These are phyloP conservation scores for Sussaba pulchella DNA, from an alignment of 2,888 invertebrate species.

Conservation along the genomic window DNA sequence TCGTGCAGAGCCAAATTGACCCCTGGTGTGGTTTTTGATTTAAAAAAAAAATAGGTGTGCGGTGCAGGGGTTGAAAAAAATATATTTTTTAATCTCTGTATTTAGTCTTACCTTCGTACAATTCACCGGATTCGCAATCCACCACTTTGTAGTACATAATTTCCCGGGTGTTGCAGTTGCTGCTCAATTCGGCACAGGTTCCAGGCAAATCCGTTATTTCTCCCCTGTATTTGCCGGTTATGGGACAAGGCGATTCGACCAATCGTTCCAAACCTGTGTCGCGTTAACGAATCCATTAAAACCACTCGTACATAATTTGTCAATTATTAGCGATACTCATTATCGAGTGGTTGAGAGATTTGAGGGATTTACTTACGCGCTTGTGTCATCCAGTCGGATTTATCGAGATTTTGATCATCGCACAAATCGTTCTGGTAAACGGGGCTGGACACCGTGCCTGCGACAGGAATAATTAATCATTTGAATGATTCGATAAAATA, in stretches of 20 bases:
- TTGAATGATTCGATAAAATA: background rate
- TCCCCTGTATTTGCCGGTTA: constrained; percentile 89
- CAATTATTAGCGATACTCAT: too few relatives aligned
- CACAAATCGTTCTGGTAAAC: constrained; percentile 84
- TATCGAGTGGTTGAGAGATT: too few relatives aligned
- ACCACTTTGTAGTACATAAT: constrained; percentile 89
- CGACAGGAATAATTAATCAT: constrained; percentile 4
- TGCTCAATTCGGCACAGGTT: constrained; percentile 88
- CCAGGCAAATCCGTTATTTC: constrained; percentile 87
- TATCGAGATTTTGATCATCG: constrained; percentile 85
- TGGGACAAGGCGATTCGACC: constrained; percentile 87
- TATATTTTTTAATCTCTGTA: constrained; percentile 1
- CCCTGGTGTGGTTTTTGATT: too few relatives aligned
- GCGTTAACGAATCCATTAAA: background rate
- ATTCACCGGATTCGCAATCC: constrained; percentile 86
- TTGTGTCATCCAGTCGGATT: constrained; percentile 87
- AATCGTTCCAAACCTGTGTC: constrained; percentile 83
- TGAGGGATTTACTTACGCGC: constrained; percentile 85
- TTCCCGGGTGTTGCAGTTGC: constrained; percentile 88
- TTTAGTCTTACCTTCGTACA: constrained; percentile 86
- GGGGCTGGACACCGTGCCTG: constrained; percentile 81
- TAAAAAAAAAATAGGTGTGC: constrained; percentile 19
- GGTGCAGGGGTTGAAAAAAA: too few relatives aligned
- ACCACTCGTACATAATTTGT: background rate
- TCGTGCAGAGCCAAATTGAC: too few relatives aligned